Conservation (phyloP, 30 jellyfish, hydroid and myxozoan genomes). For the Cassiopea xamachana region DNA sequence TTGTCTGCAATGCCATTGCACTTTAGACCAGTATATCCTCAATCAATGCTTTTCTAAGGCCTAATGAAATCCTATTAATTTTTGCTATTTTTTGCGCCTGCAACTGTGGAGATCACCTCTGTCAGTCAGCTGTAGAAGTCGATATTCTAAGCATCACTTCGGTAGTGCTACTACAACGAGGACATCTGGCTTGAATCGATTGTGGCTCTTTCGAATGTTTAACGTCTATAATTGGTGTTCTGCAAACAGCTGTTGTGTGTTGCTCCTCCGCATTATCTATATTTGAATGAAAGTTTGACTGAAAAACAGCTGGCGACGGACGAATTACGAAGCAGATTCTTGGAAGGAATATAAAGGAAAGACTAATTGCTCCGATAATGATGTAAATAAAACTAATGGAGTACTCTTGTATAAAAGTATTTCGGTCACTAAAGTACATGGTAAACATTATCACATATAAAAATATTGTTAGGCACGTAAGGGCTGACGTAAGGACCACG, state of each 20-base stretch:
- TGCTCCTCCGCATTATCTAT: background rate
- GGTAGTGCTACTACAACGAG: background rate
- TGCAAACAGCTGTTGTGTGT: background rate
- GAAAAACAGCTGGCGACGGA: background rate
- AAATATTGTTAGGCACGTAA: conserved; percentile 24
- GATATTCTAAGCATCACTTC: background rate
- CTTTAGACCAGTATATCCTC: too few species aligned
- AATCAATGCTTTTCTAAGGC: too few species aligned
- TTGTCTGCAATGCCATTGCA: too few species aligned
- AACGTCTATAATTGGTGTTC: background rate
- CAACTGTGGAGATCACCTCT: background rate
- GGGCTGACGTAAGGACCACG: conserved; percentile 15
- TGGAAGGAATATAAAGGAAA: conserved; percentile 34
- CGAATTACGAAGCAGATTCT: background rate
- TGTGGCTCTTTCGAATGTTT: background rate
- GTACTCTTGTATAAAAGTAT: conserved; percentile 31
- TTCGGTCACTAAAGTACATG: conserved; percentile 6
- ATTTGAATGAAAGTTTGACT: background rate
- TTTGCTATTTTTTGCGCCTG: background rate
- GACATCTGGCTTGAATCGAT: background rate
- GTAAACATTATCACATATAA: conserved; percentile 29
- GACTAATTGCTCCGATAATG: conserved; percentile 19
- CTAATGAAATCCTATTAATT: background rate
- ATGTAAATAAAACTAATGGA: conserved; percentile 29
- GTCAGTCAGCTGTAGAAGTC: background rate